Evolutionary conservation across 1,140 invertebrate species (phyloP), one percentile per base, ranked within the genome.

Genomic region (Sycophaga agraensis): DNA sequence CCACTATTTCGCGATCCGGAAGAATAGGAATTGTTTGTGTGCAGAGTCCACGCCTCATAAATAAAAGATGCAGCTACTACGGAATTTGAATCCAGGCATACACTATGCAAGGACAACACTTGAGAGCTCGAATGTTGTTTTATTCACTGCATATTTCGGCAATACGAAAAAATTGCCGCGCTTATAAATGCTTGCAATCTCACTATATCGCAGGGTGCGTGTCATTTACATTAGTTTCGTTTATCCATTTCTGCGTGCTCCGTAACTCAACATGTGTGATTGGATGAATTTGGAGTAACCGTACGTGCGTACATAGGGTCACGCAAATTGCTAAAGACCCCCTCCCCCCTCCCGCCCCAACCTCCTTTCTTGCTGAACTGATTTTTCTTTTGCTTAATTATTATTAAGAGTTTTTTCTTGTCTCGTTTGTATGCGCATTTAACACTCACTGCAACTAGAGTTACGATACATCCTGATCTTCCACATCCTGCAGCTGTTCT

Each of bases 401-500:
- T 79, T 81, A 78, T 78, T 79, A 81, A 80, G 72, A 78, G 75
- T 81, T 81, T 78, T 75, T 71, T 76, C 75, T 73, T 77, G 73
- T 76, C 68, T 78, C 73, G 75, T 78, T 79, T 76, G 70, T 76
- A 79, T 81, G 72, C 79, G 74, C 74, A 76, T 74, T 73, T 75
- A 78, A 79, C 78, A 81, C 78, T 80, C 78, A 81, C 77, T 79
- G 72, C 37, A 56, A 42, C 53, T 62, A 62, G 37, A 81, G 79
- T 93, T 93, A 93, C 88, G 91, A 93, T 80, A 93, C 91, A 83
- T 93, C 91, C 83, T 95, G 92, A 82, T 94, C 92, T 82, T 96
- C 93, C 72, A 89, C 90, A 81, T 96, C 93, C 81, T 94, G 92
- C 74, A 92, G 85, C 79, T 90, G 87, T 80, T 92, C 91, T 81